phyloP scores from a whole-genome alignment of 2,888 invertebrate genomes.

The Erynnis tages region DNA sequence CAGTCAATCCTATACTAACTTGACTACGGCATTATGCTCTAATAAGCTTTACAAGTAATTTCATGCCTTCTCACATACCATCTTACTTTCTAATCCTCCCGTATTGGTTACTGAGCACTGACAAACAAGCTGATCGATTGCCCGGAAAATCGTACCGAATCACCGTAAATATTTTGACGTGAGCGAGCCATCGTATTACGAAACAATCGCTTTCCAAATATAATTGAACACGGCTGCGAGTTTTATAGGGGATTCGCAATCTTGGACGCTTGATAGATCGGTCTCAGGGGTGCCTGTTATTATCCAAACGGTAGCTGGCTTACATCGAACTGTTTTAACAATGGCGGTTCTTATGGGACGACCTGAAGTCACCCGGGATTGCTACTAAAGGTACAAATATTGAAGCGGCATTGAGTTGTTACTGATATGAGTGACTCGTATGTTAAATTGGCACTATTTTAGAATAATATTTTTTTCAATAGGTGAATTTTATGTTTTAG shows the following conservation, averaged over 20 bases:
- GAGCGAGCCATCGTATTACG: constrained; percentile 68
- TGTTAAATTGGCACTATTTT: no score
- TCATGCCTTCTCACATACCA: constrained; percentile 56
- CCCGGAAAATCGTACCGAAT: constrained; percentile 68
- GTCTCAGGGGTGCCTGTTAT: constrained; percentile 57
- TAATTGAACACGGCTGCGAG: constrained; percentile 26
- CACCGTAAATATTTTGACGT: constrained; percentile 77
- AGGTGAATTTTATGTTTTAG: no score
- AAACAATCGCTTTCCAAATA: constrained; percentile 71
- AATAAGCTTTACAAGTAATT: constrained; percentile 71
- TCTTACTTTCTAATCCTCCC: constrained; percentile 50
- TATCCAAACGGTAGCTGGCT: constrained; percentile 54
- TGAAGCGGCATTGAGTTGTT: constrained; percentile 5
- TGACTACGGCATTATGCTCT: constrained; percentile 48
- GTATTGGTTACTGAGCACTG: constrained; percentile 40
- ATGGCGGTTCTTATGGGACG: not conserved
- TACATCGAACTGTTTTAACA: constrained; percentile 19
- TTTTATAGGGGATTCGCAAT: constrained; percentile 24
- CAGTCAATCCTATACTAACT: constrained; percentile 42
- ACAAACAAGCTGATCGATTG: constrained; percentile 66
- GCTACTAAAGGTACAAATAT: not conserved
- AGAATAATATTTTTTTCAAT: no score
- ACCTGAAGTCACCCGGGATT: constrained; percentile 9
- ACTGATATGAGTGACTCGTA: no score
- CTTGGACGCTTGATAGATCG: constrained; percentile 72